phyloP scores from a whole-genome alignment of 2,113 vertebrate species.

The Hucho hucho region DNA sequence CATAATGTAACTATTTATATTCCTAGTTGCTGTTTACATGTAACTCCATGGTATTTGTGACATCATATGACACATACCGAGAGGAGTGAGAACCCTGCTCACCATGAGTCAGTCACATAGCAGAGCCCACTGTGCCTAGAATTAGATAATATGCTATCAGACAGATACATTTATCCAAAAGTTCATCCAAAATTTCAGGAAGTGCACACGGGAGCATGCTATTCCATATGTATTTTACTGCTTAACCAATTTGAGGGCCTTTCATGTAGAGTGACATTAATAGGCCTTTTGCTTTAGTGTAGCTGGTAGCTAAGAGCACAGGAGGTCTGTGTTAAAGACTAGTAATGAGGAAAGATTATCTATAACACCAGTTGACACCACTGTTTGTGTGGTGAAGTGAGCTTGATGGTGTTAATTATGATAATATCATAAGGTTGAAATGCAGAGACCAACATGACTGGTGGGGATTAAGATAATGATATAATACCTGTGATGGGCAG shows the following conservation, averaged over 20 bases:
- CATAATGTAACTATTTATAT: too few species aligned
- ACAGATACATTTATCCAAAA: background rate
- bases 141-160: background rate
- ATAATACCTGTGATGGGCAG: background rate
- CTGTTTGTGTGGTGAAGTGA: slow-evolving; percentile 12
- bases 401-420: slow-evolving; percentile 54
- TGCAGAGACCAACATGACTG: too few species aligned
- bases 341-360: too few species aligned
- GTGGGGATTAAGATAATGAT: too few species aligned
- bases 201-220: background rate
- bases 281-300: too few species aligned
- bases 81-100: background rate
- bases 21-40: background rate
- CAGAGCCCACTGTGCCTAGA: background rate
- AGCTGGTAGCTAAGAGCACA: background rate
- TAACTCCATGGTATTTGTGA: slow-evolving; percentile 27
- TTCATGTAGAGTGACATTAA: too few species aligned
- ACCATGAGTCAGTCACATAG: background rate
- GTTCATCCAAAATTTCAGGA: background rate
- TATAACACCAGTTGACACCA: slow-evolving; percentile 43
- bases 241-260: slow-evolving; percentile 32
- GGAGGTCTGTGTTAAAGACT: slow-evolving; percentile 18
- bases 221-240: slow-evolving; percentile 37
- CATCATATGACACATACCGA: background rate
- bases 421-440: too few species aligned